These are phyloP conservation scores for Poeciliopsis infans DNA, from an alignment of 2,797 vertebrate species.

Conservation along the genomic window DNA sequence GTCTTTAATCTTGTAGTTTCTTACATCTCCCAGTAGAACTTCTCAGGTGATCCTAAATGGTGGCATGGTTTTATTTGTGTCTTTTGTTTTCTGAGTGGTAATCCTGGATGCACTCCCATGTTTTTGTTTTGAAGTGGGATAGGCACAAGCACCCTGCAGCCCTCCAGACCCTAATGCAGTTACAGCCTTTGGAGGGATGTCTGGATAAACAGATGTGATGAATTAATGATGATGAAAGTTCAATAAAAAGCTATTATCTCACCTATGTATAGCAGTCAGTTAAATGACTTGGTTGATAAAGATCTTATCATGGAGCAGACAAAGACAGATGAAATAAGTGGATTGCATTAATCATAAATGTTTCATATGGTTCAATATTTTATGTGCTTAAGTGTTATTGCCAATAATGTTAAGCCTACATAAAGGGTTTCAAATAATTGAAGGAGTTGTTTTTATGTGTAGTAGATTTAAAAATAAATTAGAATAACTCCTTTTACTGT, in stretches of 20 bases:
- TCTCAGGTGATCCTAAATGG: not conserved
- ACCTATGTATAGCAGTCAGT: not conserved
- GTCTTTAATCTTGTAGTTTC: not conserved
- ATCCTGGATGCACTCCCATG: not conserved
- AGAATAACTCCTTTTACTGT: not conserved
- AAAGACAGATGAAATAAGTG: not conserved
- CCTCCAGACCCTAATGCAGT: not conserved
- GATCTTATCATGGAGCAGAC: not conserved
- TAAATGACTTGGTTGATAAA: not conserved
- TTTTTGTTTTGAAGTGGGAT: not conserved
- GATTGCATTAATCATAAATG: not conserved
- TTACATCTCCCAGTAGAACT: not conserved
- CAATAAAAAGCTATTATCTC: slow-evolving; percentile 2
- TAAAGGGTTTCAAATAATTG: not conserved
- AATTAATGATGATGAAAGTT: slow-evolving; percentile 16
- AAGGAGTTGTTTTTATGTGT: too few species aligned
- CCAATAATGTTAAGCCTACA: not conserved
- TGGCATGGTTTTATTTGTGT: not conserved
- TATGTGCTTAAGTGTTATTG: not conserved
- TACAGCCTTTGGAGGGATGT: not conserved
- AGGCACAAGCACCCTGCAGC: not conserved
- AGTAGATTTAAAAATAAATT: not conserved
- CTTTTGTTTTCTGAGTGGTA: not conserved
- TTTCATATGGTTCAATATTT: not conserved
- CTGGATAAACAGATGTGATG: slow-evolving; percentile 8